Percentiles rank a stretch among this genome's conserved stretches.
Evolutionary conservation across 2,113 vertebrate species (phyloP).

Genomic region (Sylvia atricapilla): DNA sequence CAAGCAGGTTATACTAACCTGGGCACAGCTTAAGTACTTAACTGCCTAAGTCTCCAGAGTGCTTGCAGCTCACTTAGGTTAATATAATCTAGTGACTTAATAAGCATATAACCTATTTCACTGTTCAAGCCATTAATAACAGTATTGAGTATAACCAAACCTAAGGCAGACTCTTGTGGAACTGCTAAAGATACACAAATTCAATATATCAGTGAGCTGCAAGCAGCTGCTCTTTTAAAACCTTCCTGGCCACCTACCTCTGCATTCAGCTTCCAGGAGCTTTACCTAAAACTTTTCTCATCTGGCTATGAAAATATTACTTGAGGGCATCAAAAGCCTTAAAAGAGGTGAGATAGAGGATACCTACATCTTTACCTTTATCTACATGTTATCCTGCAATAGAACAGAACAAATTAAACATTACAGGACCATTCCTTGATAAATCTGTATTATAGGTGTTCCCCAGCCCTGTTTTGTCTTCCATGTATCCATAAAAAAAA

Average conservation of each 20-base stretch:
- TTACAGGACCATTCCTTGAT: background rate
- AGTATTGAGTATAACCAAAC: background rate
- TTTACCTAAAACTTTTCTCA: background rate
- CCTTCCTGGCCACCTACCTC: background rate
- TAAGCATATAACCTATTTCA: constrained; percentile 49
- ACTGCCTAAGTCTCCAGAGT: constrained; percentile 32
- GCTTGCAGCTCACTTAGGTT: constrained; percentile 33
- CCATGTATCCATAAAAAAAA: background rate
- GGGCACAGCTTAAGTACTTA: constrained; percentile 35
- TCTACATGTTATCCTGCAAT: background rate
- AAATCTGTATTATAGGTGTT: background rate
- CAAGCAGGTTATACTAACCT: constrained; percentile 54
- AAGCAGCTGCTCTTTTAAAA: background rate
- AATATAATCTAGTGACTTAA: constrained; percentile 37
- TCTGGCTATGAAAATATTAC: background rate
- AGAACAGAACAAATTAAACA: background rate
- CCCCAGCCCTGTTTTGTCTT: background rate
- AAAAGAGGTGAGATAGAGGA: background rate
- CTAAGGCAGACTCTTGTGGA: background rate
- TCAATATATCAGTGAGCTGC: background rate
- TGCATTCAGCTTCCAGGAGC: background rate
- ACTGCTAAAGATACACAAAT: background rate
- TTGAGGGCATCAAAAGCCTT: background rate
- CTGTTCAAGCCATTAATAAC: constrained; percentile 20
- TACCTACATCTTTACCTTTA: background rate